Conservation (phyloP, 2,797 vertebrate species). For the Smutsia temminckii region DNA sequence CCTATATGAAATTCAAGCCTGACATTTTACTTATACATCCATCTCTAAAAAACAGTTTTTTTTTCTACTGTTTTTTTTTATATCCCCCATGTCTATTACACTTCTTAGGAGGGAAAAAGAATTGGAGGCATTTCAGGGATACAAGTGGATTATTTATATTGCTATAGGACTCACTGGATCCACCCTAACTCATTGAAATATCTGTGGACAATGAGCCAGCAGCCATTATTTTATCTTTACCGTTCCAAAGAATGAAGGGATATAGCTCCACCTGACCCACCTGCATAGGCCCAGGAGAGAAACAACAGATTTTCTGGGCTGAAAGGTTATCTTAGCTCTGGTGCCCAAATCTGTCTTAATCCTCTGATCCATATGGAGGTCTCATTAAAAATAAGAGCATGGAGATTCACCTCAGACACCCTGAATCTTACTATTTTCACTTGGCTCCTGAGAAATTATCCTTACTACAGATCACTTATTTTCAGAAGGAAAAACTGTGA, state of each 20-base stretch:
- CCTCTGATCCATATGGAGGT: not conserved
- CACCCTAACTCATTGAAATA: not conserved
- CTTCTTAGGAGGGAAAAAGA: not conserved
- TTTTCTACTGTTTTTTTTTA: not conserved
- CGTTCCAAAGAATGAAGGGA: not conserved
- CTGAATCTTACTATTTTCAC: not conserved
- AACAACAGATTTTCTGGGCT: not conserved
- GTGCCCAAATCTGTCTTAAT: not conserved
- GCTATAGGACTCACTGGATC: not conserved
- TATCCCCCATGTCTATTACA: not conserved
- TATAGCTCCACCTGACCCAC: not conserved
- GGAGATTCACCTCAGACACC: not conserved
- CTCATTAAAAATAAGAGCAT: not conserved
- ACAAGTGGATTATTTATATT: not conserved
- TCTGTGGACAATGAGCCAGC: not conserved
- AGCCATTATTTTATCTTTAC: not conserved
- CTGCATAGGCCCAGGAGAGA: not conserved
- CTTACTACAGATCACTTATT: not conserved
- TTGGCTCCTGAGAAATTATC: not conserved
- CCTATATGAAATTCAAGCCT: not conserved
- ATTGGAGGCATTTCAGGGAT: not conserved
- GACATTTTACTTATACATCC: not conserved
- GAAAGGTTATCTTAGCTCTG: not conserved
- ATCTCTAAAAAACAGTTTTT: not conserved
- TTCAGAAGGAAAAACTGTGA: not conserved